Evolutionary conservation across 2,888 invertebrate species (phyloP), one percentile per base, ranked within the genome.

Genomic region (Epinotia bilunana): DNA sequence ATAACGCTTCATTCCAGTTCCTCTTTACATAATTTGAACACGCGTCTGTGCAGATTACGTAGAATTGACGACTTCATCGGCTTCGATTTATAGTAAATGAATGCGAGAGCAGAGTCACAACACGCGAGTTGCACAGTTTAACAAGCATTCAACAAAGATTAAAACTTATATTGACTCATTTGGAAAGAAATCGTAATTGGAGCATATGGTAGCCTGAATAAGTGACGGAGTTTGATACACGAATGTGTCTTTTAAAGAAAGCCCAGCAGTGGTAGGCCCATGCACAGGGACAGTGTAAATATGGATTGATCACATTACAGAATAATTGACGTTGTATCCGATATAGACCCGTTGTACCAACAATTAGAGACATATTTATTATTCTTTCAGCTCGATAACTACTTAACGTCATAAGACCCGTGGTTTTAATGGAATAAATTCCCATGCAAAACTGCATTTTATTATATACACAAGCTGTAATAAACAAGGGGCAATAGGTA

Each of bases 401-500:
- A 72, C 57, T 67, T 62, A 75, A 72, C 67, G 61, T 67, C 67
- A 67, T 28, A 72, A 55, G 23, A n/a, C 55, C 33, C 55, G 67
- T 23, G 53, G 55, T 72, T 71, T 75, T 75, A 80, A 81, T 87
- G 84, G 85, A 86, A 89, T 87, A 86, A 87, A 88, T 88, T 88
- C 83, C 84, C 88, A 87, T 83, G 87, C 87, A 86, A 88, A 87
- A 84, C 83, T 83, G 82, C 81, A 83, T 84, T 89, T 88, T 88
- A 90, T 88, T 86, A 88, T 83, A 88, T 87, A 89, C 87, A 80
- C 86, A 83, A 70, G 80, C 80, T 83, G 87, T 87, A 88, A 89
- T 90, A 88, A 90, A 91, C 88, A 86, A 86, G 83, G 83, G 77
- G 84, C 88, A 86, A 88, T 87, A 83, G 86, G 84, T 89, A 91